A percentile compares a stretch with the other conserved stretches of the same genome.
Evolutionary conservation across 64 coral and sea anemone genomes (phyloP).

Genomic region (Platygyra sinensis): DNA sequence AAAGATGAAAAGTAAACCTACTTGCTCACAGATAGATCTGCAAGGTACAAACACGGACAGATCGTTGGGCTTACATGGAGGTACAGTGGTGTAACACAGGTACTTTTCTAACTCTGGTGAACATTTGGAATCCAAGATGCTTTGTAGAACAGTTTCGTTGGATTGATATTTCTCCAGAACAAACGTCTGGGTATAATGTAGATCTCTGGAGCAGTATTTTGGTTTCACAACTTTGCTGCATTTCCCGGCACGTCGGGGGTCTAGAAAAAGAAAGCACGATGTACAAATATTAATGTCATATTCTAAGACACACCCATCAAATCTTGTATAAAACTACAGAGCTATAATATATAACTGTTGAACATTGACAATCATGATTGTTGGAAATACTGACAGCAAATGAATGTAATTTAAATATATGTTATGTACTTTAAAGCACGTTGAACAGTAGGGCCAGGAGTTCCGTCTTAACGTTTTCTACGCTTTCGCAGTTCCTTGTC

Average conservation of each 20-base stretch:
- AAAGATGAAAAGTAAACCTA: not conserved
- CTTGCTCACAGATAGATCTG: constrained; percentile 59
- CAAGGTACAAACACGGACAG: constrained; percentile 64
- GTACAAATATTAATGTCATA: too few species aligned
- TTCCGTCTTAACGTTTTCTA: too few species aligned
- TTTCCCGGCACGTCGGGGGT: not conserved
- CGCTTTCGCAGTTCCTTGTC: not conserved
- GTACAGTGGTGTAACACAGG: constrained; percentile 52
- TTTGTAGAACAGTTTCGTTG: constrained; percentile 2
- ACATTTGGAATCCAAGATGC: constrained; percentile 53
- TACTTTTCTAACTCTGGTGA: constrained; percentile 63
- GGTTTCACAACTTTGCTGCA: constrained; percentile 22
- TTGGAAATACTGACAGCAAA: too few species aligned
- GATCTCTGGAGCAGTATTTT: constrained; percentile 33
- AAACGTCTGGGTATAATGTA: constrained; percentile 72
- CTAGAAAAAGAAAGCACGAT: not conserved
- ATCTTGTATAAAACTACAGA: too few species aligned
- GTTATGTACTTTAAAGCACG: too few species aligned
- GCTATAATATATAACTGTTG: too few species aligned
- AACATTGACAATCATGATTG: too few species aligned
- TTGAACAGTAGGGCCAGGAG: too few species aligned
- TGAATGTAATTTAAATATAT: too few species aligned
- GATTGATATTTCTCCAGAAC: constrained; percentile 44
- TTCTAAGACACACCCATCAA: too few species aligned
- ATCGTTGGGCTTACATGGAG: constrained; percentile 66